Percentiles rank a stretch among this genome's conserved stretches.
Conservation (phyloP, 2,888 invertebrate species). For the Charanyca ferruginea region DNA sequence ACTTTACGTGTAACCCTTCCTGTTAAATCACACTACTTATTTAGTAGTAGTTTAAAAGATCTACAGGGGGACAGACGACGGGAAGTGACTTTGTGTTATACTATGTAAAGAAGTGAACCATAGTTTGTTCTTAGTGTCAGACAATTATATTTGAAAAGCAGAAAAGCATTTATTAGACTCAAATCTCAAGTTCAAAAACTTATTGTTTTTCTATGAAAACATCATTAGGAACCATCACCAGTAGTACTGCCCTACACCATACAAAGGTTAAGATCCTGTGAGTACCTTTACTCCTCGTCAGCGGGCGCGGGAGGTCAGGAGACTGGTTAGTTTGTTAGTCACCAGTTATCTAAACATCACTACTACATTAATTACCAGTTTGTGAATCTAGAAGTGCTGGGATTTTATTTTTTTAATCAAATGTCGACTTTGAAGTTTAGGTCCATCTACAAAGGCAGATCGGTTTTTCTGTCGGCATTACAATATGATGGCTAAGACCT, state of each 20-base stretch:
- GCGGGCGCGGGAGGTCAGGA: constrained; percentile 84
- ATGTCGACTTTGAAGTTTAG: neutral
- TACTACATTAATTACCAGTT: constrained; percentile 6
- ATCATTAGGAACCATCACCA: constrained; percentile 24
- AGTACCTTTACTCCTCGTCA: constrained; percentile 86
- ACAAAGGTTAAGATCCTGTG: constrained; percentile 48
- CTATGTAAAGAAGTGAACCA: no score
- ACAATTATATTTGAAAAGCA: no score
- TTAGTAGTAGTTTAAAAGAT: no score
- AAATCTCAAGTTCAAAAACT: neutral
- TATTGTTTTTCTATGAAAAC: neutral
- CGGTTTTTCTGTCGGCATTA: neutral
- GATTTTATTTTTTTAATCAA: neutral
- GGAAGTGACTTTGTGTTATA: no score
- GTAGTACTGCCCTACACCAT: constrained; percentile 35
- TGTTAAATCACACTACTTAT: no score
- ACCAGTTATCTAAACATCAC: constrained; percentile 49
- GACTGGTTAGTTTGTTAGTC: constrained; percentile 78
- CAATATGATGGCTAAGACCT: no score
- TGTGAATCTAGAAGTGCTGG: constrained; percentile 15
- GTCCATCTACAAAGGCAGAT: neutral
- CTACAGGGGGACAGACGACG: no score
- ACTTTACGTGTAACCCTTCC: no score
- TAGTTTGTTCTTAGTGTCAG: no score
- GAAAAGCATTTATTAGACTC: no score